Evolutionary conservation across 1,140 invertebrate species (phyloP).

Genomic region (Maconellicoccus hirsutus): DNA sequence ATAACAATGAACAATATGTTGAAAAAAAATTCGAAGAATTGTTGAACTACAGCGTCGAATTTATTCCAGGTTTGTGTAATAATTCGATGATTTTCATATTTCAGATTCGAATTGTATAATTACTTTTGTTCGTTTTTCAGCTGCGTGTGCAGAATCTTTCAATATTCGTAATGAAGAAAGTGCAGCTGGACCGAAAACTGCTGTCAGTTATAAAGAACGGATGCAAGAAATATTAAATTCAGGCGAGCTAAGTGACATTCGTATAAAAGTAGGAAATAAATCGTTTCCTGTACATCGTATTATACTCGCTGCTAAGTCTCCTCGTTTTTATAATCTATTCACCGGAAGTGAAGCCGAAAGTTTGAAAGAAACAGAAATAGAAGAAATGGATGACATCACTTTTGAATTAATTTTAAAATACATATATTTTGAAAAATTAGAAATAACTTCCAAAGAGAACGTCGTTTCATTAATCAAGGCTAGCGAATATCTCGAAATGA

Average conservation of each 20-base stretch:
- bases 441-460: background rate
- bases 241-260: background rate
- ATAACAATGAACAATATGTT: background rate
- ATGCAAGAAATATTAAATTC: background rate
- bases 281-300: background rate
- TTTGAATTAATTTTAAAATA: background rate
- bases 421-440: background rate
- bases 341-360: background rate
- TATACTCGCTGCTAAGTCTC: background rate
- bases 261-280: background rate
- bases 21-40: background rate
- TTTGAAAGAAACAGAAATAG: background rate
- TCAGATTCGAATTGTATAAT: background rate
- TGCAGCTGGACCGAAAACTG: background rate
- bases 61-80: background rate
- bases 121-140: background rate
- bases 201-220: background rate
- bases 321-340: background rate
- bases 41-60: background rate
- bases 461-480: background rate
- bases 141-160: background rate
- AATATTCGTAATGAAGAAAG: background rate
- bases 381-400: background rate
- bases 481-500: background rate
- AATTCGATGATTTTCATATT: too few species aligned